Conservation (phyloP, 35 echinoderm and acorn worm genomes). For the Strongylocentrotus purpuratus region DNA sequence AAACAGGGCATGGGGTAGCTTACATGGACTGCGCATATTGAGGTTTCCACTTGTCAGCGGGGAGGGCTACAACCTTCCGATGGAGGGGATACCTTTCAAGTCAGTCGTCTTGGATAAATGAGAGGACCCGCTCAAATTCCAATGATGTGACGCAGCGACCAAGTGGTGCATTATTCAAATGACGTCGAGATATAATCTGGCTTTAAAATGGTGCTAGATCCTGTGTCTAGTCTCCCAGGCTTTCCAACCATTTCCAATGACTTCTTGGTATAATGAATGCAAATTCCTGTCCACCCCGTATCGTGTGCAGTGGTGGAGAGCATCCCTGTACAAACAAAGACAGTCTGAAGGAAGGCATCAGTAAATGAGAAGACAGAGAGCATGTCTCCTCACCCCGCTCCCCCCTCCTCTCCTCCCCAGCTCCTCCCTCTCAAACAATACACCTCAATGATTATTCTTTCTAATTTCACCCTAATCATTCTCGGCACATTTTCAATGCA, state of each 20-base stretch:
- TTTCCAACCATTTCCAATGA: neutral
- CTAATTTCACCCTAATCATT: neutral
- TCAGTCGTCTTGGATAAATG: conserved; percentile 9
- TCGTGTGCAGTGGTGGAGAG: neutral
- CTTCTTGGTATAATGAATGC: conserved; percentile 10
- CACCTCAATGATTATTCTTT: neutral
- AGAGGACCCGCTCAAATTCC: conserved; percentile 19
- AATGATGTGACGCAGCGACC: neutral
- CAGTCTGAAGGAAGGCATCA: neutral
- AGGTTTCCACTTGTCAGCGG: neutral
- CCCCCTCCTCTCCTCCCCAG: neutral
- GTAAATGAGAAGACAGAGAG: neutral
- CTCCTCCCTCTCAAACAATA: neutral
- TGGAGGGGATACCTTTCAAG: neutral
- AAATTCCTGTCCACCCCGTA: neutral
- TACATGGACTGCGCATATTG: conserved; percentile 16
- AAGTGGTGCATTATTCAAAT: conserved; percentile 43
- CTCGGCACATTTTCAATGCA: neutral
- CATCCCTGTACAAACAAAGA: neutral
- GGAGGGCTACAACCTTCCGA: neutral
- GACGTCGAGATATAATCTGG: conserved; percentile 10
- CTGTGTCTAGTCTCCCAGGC: neutral
- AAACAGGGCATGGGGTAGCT: conserved; percentile 16
- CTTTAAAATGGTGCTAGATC: neutral
- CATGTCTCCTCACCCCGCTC: neutral